A percentile compares a stretch with the other conserved stretches of the same genome.
Conservation (phyloP, 1,140 invertebrate genomes). For the Gyrodactylus bullatarudis region DNA sequence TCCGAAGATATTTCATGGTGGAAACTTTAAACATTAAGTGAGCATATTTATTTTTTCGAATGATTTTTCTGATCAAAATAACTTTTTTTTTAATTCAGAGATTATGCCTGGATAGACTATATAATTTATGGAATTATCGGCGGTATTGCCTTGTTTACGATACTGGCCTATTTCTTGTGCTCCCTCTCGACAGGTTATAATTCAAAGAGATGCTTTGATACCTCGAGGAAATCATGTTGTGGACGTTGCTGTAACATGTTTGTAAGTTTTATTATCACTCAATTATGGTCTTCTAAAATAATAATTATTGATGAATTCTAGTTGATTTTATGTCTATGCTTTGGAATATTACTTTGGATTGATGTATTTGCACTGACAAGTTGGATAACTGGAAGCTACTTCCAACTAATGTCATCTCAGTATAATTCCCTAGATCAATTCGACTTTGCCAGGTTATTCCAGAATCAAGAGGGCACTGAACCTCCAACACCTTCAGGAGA, state of each 20-base stretch:
- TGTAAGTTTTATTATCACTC: not conserved
- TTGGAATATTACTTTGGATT: not conserved
- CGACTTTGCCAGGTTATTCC: no score
- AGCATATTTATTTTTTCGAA: no score
- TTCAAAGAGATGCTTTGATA: not conserved
- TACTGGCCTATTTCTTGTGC: not conserved
- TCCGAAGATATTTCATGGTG: not conserved
- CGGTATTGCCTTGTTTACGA: not conserved
- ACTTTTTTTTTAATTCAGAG: not conserved
- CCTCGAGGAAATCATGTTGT: not conserved
- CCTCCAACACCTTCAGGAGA: no score
- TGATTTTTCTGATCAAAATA: not conserved
- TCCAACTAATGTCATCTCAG: not conserved
- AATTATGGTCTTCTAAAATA: not conserved
- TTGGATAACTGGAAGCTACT: not conserved
- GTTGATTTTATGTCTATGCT: not conserved
- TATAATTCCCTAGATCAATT: no score
- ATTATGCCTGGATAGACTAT: not conserved
- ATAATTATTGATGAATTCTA: not conserved
- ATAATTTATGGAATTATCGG: not conserved
- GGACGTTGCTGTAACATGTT: not conserved
- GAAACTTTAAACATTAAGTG: not conserved
- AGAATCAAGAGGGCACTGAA: no score
- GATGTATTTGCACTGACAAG: not conserved
- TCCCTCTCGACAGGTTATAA: not conserved